These are phyloP conservation scores for Zaprionus bogoriensis DNA, from an alignment of 2,888 invertebrate species.

Conservation along the genomic window DNA sequence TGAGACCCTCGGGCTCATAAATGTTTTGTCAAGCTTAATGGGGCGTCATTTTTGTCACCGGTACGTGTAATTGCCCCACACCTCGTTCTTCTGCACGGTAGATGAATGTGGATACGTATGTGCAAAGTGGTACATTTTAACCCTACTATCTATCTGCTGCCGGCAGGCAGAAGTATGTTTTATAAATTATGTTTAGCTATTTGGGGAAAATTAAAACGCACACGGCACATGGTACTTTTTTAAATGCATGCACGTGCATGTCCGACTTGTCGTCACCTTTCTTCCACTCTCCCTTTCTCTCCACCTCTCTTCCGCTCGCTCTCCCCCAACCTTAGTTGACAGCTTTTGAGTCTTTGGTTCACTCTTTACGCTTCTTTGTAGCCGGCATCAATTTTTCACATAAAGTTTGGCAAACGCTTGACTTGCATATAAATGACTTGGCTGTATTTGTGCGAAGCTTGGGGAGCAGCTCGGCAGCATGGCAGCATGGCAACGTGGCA, in stretches of 20 bases:
- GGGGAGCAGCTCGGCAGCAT: slow-evolving; percentile 10
- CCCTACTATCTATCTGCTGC: slow-evolving; percentile 14
- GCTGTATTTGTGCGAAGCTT: slow-evolving; percentile 45
- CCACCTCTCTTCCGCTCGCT: neutral
- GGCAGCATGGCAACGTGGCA: neutral
- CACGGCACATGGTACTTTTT: slow-evolving; percentile 64
- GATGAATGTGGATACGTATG: neutral
- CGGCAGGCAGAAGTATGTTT: slow-evolving; percentile 43
- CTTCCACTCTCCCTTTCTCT: neutral
- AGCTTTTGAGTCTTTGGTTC: slow-evolving; percentile 8
- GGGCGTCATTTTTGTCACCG: slow-evolving; percentile 40
- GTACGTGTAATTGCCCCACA: slow-evolving; percentile 63
- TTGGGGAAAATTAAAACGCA: slow-evolving; percentile 71
- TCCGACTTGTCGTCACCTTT: slow-evolving; percentile 41
- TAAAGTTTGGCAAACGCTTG: slow-evolving; percentile 76
- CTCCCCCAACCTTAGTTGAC: neutral
- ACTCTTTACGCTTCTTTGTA: slow-evolving; percentile 23
- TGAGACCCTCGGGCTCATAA: slow-evolving; percentile 74
- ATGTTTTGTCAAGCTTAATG: slow-evolving; percentile 75
- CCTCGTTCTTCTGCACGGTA: slow-evolving; percentile 7
- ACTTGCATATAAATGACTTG: slow-evolving; percentile 77
- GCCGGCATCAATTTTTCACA: slow-evolving; percentile 73
- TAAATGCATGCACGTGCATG: slow-evolving; percentile 77
- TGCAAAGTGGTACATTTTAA: slow-evolving; percentile 7
- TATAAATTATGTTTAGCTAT: slow-evolving; percentile 74